phyloP scores from a whole-genome alignment of 2,888 invertebrate genomes.

The Leptogaster cylindrica region DNA sequence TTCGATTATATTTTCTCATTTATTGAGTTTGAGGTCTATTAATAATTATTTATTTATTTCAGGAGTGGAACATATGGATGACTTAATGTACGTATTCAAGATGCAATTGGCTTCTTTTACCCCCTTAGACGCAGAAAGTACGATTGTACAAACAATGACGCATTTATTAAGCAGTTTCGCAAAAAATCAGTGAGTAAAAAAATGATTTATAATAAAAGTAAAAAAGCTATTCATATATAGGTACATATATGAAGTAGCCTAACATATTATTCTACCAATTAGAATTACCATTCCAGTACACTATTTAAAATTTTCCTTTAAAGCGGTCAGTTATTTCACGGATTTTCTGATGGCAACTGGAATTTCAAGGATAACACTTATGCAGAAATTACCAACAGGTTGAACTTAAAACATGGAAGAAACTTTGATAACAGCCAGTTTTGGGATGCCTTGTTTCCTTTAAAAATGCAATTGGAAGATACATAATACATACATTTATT shows the following conservation, averaged over 20 bases:
- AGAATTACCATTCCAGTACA: not conserved
- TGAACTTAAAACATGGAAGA: not conserved
- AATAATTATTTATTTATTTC: constrained; percentile 50
- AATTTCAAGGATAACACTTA: not conserved
- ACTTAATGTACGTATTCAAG: constrained; percentile 64
- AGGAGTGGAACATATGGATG: constrained; percentile 62
- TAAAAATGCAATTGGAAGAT: no score
- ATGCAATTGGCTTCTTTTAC: constrained; percentile 57
- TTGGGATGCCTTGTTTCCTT: not conserved
- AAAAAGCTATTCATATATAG: not conserved
- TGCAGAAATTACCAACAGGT: not conserved
- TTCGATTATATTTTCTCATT: no score
- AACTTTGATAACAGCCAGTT: not conserved
- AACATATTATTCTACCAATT: not conserved
- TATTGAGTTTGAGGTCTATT: not conserved
- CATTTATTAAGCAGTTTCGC: constrained; percentile 63
- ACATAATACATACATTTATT: no score
- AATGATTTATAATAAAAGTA: not conserved
- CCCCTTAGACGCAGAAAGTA: constrained; percentile 58
- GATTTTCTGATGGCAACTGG: not conserved
- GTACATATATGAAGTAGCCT: not conserved
- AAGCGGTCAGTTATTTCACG: not conserved
- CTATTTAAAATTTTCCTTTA: not conserved
- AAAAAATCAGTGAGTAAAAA: constrained; percentile 56
- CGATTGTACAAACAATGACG: constrained; percentile 61